phyloP scores from a whole-genome alignment of 2,113 vertebrate genomes.

The Glaucomys volans region DNA sequence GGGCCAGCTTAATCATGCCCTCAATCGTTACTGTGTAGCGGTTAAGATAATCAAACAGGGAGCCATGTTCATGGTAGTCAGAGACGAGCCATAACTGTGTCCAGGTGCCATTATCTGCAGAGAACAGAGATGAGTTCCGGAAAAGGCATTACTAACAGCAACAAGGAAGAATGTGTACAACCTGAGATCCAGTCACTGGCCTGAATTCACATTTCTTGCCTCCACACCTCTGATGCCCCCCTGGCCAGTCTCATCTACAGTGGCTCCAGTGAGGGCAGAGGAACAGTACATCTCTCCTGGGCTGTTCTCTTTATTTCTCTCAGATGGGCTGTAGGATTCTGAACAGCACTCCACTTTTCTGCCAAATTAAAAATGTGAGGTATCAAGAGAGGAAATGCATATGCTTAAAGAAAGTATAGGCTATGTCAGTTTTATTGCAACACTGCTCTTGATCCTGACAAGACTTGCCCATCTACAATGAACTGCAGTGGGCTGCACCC shows the following conservation, averaged over 20 bases:
- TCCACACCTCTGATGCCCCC: neutral
- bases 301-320: neutral
- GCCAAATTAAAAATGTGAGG: neutral
- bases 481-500: neutral
- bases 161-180: neutral
- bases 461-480: neutral
- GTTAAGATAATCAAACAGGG: slow-evolving; percentile 98
- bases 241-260: neutral
- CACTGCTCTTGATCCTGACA: neutral
- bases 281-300: neutral
- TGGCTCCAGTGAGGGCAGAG: neutral
- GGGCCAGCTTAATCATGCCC: slow-evolving; percentile 97
- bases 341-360: neutral
- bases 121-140: neutral
- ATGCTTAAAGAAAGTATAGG: neutral
- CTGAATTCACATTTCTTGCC: too few species aligned
- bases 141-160: neutral
- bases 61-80: slow-evolving; percentile 97
- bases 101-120: slow-evolving; percentile 98
- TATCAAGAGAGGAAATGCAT: neutral
- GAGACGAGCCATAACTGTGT: slow-evolving; percentile 99
- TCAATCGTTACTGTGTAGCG: slow-evolving; percentile 97
- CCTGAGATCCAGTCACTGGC: neutral
- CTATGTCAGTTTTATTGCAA: neutral
- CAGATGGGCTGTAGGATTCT: neutral